Conservation (phyloP, 1,140 invertebrate species). For the Pseudomyrmex cubaensis region DNA sequence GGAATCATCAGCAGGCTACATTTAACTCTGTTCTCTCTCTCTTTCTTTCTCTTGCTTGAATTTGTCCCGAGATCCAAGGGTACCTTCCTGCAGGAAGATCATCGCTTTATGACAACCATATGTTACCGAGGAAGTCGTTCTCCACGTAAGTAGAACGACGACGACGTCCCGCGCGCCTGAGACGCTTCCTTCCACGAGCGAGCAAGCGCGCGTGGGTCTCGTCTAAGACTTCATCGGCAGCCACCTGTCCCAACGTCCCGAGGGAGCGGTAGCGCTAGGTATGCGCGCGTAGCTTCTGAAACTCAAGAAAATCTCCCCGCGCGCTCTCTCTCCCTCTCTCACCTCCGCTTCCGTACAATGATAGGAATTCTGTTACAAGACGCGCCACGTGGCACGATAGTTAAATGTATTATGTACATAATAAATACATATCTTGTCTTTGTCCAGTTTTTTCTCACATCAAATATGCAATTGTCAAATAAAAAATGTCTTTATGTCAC, state of each 20-base stretch:
- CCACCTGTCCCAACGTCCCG: slow-evolving; percentile 74
- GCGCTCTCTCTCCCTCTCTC: slow-evolving; percentile 9
- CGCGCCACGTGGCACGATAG: slow-evolving; percentile 68
- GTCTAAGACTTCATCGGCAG: slow-evolving; percentile 64
- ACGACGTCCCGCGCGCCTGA: slow-evolving; percentile 41
- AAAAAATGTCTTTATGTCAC: too few relatives aligned
- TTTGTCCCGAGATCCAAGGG: slow-evolving; percentile 27
- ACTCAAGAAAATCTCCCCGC: slow-evolving; percentile 65
- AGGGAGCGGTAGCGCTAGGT: slow-evolving; percentile 38
- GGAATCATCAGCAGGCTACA: slow-evolving; percentile 34
- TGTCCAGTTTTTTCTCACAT: too few relatives aligned
- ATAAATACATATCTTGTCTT: too few relatives aligned
- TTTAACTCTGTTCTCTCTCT: slow-evolving; percentile 27
- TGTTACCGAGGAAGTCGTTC: slow-evolving; percentile 72
- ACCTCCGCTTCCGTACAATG: not conserved
- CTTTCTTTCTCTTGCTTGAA: not conserved
- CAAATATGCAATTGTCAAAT: too few relatives aligned
- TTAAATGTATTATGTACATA: too few relatives aligned
- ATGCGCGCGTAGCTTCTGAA: slow-evolving; percentile 51
- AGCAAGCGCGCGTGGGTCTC: slow-evolving; percentile 67
- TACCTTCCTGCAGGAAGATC: slow-evolving; percentile 69
- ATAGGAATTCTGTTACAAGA: slow-evolving; percentile 54
- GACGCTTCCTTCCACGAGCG: slow-evolving; percentile 60
- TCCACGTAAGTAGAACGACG: slow-evolving; percentile 17
- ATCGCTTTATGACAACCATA: slow-evolving; percentile 72